Conservation (phyloP, 1,140 invertebrate genomes). For the Drosophila truncata region DNA sequence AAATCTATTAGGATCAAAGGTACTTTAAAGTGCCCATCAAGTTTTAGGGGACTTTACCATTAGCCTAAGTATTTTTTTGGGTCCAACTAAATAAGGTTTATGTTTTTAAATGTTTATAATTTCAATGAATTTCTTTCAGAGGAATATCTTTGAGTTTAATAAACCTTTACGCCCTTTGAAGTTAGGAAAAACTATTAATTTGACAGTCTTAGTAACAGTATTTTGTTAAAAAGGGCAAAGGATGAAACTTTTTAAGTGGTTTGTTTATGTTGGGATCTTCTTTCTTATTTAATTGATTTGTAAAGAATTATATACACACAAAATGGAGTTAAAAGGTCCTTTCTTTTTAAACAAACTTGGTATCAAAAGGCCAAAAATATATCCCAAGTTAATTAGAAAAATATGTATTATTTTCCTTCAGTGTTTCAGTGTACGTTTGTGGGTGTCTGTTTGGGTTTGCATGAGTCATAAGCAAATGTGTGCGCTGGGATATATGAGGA, state of each 20-base stretch:
- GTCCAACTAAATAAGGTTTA: background rate
- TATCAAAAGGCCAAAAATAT: too few species aligned
- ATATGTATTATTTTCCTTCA: background rate
- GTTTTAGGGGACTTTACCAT: background rate
- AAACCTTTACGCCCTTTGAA: background rate
- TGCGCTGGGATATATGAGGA: slow-evolving; percentile 68
- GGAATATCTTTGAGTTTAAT: background rate
- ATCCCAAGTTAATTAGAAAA: too few species aligned
- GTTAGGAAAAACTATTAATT: background rate
- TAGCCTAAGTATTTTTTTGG: background rate
- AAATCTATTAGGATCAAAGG: background rate
- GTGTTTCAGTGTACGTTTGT: background rate
- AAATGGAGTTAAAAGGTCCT: too few species aligned
- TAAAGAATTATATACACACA: too few species aligned
- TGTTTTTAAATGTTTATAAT: background rate
- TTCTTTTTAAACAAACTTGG: too few species aligned
- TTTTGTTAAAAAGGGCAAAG: too few species aligned
- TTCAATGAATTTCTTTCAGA: background rate
- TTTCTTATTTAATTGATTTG: background rate
- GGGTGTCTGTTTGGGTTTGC: slow-evolving; percentile 43
- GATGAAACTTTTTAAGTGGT: background rate
- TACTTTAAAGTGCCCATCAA: background rate
- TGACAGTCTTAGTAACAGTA: background rate
- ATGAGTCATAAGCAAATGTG: slow-evolving; percentile 76
- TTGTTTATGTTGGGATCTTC: background rate